Base-by-base conservation (phyloP, 1,140 invertebrate species). In the Nasonia giraulti region DNA sequence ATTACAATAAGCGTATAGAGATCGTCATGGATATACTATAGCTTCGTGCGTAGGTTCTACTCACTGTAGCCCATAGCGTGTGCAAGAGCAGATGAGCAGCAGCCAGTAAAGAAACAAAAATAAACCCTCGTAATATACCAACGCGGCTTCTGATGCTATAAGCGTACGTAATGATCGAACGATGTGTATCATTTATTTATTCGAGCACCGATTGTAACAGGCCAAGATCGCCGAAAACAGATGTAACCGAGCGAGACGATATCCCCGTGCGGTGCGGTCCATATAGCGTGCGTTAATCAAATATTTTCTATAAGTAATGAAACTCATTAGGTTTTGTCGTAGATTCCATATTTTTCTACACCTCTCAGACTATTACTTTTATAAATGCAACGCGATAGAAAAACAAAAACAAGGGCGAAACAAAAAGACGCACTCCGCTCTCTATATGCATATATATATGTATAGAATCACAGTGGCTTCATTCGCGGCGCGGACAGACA, bases 331-430 rank as follows among this genome's bases (percentile, higher is more conserved):
- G 27, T 87, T 88, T n/a, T 77, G 47, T 87, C 85, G 85, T 88
- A 88, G 87, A 89, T 88, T 88, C 86, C 87, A 89, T 89, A 89
- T 89, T 89, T 89, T 89, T 89, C 87, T 89, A 89, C 85, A 88
- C 87, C 87, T 86, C 84, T 86, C 87, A 83, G 78, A 87, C 83
- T 87, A 87, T 88, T 89, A 87, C 84, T 87, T 88, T 87, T 89
- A 76, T 89, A 89, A 2, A 68, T 81, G 37, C 27, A 37, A 47
- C 40, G 68, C 8, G 14, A 33, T 31, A 68, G 31, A 55, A 73
- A 73, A 74, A 69, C n/a, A 23, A 77, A 55, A 69, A 50, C 2
- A 37, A 3, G n/a, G 75, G 17, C 12, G 69, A 27, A 55, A 62
- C 33, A 73, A 73, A 82, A 85, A 20, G 33, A 44, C 23, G 44